phyloP scores from a whole-genome alignment of 2,113 vertebrate genomes.

The Pomatorhinus ruficollis region DNA sequence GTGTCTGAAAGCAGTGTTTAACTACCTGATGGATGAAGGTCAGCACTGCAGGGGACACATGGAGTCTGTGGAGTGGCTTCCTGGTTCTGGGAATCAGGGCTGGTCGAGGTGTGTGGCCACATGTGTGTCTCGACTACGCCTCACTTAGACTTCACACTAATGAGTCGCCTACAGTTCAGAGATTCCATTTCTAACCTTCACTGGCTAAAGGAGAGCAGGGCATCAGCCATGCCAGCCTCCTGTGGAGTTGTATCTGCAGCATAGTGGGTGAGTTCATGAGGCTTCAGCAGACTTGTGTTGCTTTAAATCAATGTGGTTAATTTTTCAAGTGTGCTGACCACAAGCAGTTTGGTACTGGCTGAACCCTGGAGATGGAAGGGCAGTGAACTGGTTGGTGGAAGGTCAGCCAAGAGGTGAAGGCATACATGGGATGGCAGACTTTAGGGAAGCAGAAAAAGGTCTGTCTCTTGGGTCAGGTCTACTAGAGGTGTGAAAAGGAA shows the following conservation, averaged over 20 bases:
- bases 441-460: not conserved
- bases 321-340: fast-evolving
- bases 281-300: not conserved
- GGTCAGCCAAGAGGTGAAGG: not conserved
- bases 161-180: fast-evolving
- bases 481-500: not conserved
- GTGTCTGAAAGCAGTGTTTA: not conserved
- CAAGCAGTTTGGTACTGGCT: not conserved
- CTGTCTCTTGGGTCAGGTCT: not conserved
- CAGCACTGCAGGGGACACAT: not conserved
- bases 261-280: not conserved
- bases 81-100: not conserved
- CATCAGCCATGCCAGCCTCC: not conserved
- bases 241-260: not conserved
- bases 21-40: not conserved
- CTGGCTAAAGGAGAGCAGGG: not conserved
- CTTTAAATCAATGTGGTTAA: not conserved
- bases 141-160: not conserved
- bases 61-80: not conserved
- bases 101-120: fast-evolving
- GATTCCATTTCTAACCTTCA: not conserved
- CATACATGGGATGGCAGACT: not conserved
- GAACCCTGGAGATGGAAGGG: not conserved
- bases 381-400: not conserved
- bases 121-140: fast-evolving